Base-by-base conservation (phyloP, 2,888 invertebrate species). In the Cephus rjabovi region DNA sequence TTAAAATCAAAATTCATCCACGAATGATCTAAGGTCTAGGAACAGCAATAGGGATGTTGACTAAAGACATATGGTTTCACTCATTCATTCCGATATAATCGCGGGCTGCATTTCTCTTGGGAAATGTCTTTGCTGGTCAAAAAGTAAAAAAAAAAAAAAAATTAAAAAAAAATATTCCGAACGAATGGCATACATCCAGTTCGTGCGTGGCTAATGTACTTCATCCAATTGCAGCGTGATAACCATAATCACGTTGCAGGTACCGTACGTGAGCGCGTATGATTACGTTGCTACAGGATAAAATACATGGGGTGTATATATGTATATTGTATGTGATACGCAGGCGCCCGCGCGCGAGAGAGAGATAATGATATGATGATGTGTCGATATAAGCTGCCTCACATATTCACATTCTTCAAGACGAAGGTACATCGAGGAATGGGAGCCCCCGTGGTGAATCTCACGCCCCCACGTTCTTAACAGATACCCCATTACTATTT, bases 131-230 rank as follows among this genome's bases (percentile, higher is more conserved):
- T 40, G 40, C 40, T 40, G 40, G 40, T 40, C 40, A 15, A 40
- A 40, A 40, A 40, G 40, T 40, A 40, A 40, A 40, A 12, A 1
- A 40, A 40, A 40, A 35, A 77, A 76, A 56, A 37, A 12, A 37
- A 12, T 4, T 37, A 1, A 12, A 37, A 35, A 35, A 35, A 77
- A 76, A 56, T 37, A n/a, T 69, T 83, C 80, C 81, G 82, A 83
- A 81, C 81, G 78, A 82, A 83, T 77, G 79, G 79, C 80, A 80
- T 79, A 77, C 74, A 74, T 75, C 77, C 80, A 81, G 82, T 85
- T 86, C 87, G 86, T 88, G 87, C 87, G 87, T 89, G 83, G 85
- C 87, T 87, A 88, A 88, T 87, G 85, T 84, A 84, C 82, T 86
- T 83, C 85, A 85, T 87, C 85, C 87, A 85, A 86, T 87, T 85